phyloP scores from a whole-genome alignment of 2,113 vertebrate species.

The Siphamia tubifer region DNA sequence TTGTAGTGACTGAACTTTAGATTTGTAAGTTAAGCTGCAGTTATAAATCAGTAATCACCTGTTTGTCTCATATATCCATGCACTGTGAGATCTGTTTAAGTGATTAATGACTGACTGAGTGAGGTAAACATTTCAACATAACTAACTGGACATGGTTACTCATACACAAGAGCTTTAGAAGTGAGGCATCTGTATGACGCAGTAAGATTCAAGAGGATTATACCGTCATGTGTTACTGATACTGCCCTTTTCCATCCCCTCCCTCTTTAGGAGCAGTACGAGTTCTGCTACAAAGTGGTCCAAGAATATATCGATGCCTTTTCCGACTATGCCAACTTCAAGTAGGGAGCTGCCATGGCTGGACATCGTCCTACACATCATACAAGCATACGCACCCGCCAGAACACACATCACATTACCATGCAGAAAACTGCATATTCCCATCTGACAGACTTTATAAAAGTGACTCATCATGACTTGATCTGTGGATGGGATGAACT shows the following conservation, averaged over 20 bases:
- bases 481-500: slow-evolving; percentile 49
- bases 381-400: slow-evolving; percentile 32
- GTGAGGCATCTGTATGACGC: too few species aligned
- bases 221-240: not conserved
- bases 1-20: too few species aligned
- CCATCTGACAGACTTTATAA: slow-evolving; percentile 36
- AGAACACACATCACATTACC: slow-evolving; percentile 27
- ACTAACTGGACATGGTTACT: too few species aligned
- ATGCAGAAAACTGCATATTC: slow-evolving; percentile 43
- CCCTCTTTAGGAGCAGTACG: slow-evolving; percentile 92
- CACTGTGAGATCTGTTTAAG: too few species aligned
- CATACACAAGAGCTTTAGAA: too few species aligned
- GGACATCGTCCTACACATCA: slow-evolving; percentile 29
- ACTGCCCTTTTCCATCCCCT: not conserved
- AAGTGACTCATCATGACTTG: slow-evolving; percentile 26
- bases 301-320: slow-evolving; percentile 99
- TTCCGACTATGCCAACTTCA: slow-evolving; percentile 99
- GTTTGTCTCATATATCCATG: too few species aligned
- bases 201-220: not conserved
- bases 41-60: too few species aligned
- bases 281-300: slow-evolving; percentile 99
- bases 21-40: too few species aligned
- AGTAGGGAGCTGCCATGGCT: slow-evolving; percentile 75
- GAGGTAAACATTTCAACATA: too few species aligned
- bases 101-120: too few species aligned